These are phyloP conservation scores for Otis tarda DNA, from an alignment of 2,113 vertebrate species.

Conservation along the genomic window DNA sequence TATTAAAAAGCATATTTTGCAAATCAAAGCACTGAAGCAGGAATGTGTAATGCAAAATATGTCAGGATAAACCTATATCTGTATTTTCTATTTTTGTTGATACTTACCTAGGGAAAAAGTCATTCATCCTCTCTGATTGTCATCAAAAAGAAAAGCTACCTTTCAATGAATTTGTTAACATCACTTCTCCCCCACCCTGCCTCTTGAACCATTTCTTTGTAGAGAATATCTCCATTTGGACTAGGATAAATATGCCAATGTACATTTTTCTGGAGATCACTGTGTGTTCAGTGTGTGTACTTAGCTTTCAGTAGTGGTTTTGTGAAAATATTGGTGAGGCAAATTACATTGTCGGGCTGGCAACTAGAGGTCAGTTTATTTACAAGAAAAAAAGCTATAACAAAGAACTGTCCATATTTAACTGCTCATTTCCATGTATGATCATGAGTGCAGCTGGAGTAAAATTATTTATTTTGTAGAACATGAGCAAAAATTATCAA, in stretches of 20 bases:
- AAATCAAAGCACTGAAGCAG: not conserved
- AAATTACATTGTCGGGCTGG: not conserved
- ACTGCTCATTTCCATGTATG: not conserved
- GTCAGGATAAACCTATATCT: not conserved
- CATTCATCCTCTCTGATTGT: not conserved
- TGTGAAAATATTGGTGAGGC: not conserved
- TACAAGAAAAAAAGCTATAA: not conserved
- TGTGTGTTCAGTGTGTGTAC: not conserved
- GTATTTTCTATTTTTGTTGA: not conserved
- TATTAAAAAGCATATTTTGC: not conserved
- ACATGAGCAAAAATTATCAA: not conserved
- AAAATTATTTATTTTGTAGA: not conserved
- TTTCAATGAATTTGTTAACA: not conserved
- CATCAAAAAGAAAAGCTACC: not conserved
- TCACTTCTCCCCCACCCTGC: accelerated
- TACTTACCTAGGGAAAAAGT: not conserved
- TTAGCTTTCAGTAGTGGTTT: not conserved
- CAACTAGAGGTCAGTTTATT: not conserved
- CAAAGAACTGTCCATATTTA: not conserved
- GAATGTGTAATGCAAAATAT: not conserved
- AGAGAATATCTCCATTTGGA: not conserved
- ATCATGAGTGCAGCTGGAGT: not conserved
- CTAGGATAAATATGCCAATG: not conserved
- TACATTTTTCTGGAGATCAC: not conserved
- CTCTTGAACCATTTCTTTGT: not conserved